Evolutionary conservation across 2,888 invertebrate species (phyloP), one percentile per base, ranked within the genome.

Genomic region (Aphidius colemani): DNA sequence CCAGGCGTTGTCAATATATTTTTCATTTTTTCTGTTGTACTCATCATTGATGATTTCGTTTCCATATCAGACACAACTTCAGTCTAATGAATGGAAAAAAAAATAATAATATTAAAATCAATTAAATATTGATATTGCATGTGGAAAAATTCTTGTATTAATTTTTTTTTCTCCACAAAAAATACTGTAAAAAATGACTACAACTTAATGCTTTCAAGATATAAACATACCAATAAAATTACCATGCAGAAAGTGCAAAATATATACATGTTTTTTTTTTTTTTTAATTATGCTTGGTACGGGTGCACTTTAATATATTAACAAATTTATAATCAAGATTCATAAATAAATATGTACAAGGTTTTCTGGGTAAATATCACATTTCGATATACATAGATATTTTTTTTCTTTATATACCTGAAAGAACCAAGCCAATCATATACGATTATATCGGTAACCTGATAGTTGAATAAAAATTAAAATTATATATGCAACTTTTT

Each of bases 41-140:
- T 67, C 18, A 64, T 45, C 46, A 30, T 30, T 30, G 64, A 56
- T n/a, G 70, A 66, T 53, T 71, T 70, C 69, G 68, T 69, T 71
- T 69, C 71, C 59, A 72, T 73, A 61, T 72, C 74, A 64, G 71
- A 66, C 69, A 70, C 66, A 61, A 68, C 67, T 69, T 76, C 70
- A 64, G 67, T 75, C 78, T 78, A 10, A 55, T 39, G 55, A 59
- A 59, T 39, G 45, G 10, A 30, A 40, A 10, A 11, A 18, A 13
- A 43, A 50, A 57, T 43, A 43, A 44, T 50, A 56, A 46, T 46
- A 40, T 46, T 13, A 7, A n/a, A 10, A 46, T 46, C 1, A 46
- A 44, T 7, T 48, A 43, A 40, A 46, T 44, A 45, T 45, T 7
- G 18, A 48, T 39, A 8, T 59, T 53, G 44, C 30, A 60, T 65